phyloP scores from a whole-genome alignment of 2,888 invertebrate species.

The Onthophagus sagittarius region DNA sequence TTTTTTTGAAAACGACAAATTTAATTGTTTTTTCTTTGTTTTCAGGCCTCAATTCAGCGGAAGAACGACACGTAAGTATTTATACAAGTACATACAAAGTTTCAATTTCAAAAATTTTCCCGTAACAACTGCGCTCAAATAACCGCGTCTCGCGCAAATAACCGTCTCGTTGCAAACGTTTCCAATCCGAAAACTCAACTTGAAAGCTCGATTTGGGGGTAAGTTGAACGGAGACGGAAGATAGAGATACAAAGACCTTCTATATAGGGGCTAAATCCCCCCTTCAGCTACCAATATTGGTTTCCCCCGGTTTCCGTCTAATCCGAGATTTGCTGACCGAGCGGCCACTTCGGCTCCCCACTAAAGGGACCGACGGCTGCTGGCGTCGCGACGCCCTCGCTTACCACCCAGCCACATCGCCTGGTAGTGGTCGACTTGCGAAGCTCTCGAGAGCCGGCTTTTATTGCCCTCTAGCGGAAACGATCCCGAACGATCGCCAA shows the following conservation, averaged over 20 bases:
- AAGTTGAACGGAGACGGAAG: neutral
- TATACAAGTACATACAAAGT: slow-evolving; percentile 36
- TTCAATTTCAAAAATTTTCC: slow-evolving; percentile 12
- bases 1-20: neutral
- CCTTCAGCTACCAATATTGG: slow-evolving; percentile 16
- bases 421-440: slow-evolving; percentile 1
- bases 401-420: neutral
- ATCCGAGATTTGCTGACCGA: slow-evolving; percentile 27
- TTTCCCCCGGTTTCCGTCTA: slow-evolving; percentile 19
- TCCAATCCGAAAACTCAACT: neutral
- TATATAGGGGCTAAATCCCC: neutral
- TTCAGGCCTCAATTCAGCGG: slow-evolving; percentile 60
- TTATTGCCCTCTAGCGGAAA: slow-evolving; percentile 4
- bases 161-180: slow-evolving; percentile 3
- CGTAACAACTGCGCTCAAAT: neutral
- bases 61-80: slow-evolving; percentile 64
- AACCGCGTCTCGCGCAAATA: neutral
- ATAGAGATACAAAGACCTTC: neutral
- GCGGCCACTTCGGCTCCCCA: slow-evolving; percentile 22
- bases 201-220: neutral
- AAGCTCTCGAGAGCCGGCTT: slow-evolving; percentile 5
- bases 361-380: slow-evolving; percentile 11
- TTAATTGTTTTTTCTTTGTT: slow-evolving; percentile 35
- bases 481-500: neutral
- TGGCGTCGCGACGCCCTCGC: slow-evolving; percentile 2